These are phyloP conservation scores for Patiria miniata DNA, from an alignment of 35 echinoderm and acorn worm species.

Conservation along the genomic window DNA sequence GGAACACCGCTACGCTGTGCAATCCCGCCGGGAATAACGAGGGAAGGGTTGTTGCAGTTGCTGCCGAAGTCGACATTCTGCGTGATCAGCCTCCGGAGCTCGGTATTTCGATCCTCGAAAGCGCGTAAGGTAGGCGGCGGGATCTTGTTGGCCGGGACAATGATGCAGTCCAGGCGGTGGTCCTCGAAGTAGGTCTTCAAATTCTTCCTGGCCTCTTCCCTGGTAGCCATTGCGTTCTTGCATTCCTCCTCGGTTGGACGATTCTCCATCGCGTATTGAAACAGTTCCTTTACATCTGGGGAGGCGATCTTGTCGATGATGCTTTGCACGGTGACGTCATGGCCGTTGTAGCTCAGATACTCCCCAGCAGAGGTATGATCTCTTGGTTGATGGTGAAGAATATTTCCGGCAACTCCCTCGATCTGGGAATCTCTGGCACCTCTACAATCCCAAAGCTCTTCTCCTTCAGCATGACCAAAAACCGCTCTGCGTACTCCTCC, in stretches of 20 bases:
- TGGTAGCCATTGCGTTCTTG: background rate
- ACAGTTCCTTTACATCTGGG: background rate
- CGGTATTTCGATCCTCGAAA: background rate
- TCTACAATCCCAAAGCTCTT: background rate
- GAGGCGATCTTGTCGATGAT: background rate
- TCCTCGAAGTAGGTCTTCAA: background rate
- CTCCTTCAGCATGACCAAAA: background rate
- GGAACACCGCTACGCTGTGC: background rate
- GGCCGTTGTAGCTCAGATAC: background rate
- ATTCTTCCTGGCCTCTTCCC: background rate
- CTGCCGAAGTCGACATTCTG: background rate
- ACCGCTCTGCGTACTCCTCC: background rate
- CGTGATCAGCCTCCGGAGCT: background rate
- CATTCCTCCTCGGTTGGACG: background rate
- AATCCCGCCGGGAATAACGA: background rate
- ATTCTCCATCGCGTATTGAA: background rate
- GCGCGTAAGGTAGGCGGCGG: background rate
- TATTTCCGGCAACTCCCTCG: background rate
- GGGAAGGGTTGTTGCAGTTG: conserved; percentile 3
- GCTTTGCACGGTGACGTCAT: background rate
- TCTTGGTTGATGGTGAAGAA: background rate
- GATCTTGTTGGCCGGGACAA: conserved; percentile 5
- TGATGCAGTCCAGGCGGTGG: background rate
- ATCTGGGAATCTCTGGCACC: background rate
- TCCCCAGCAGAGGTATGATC: background rate